A percentile compares a stretch with the other conserved stretches of the same genome.
Conservation (phyloP, 2,888 invertebrate genomes). For the Galerucella calmariensis region DNA sequence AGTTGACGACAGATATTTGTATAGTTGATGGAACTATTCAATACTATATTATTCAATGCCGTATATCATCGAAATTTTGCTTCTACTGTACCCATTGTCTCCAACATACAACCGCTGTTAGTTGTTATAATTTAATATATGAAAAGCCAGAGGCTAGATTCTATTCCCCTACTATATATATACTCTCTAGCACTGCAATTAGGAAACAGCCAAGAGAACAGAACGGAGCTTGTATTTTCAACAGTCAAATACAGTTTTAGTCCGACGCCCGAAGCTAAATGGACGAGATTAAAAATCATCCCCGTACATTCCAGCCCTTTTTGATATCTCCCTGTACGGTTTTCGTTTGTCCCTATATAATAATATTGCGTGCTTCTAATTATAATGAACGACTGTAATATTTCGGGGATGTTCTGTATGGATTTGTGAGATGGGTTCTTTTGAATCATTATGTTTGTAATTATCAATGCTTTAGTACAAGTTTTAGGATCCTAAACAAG, state of each 20-base stretch:
- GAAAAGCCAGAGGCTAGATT: slow-evolving; percentile 13
- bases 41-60: neutral
- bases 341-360: slow-evolving; percentile 1
- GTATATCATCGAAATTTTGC: neutral
- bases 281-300: slow-evolving; percentile 35
- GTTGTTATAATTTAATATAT: slow-evolving; percentile 9
- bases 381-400: slow-evolving; percentile 5
- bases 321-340: neutral
- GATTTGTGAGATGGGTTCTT: neutral
- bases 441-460: neutral
- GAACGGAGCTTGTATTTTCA: slow-evolving; percentile 25
- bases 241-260: slow-evolving; percentile 17
- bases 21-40: too few species aligned
- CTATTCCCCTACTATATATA: slow-evolving; percentile 11
- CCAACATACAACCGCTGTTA: neutral
- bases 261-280: slow-evolving; percentile 13
- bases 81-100: neutral
- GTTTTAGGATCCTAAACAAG: too few species aligned
- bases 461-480: too few species aligned
- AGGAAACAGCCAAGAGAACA: slow-evolving; percentile 29
- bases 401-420: neutral
- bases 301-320: neutral
- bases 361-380: neutral
- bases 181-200: slow-evolving; percentile 26
- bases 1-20: too few species aligned